A percentile compares a stretch with the other conserved stretches of the same genome.
Evolutionary conservation across 2,113 vertebrate species (phyloP).

Genomic region (Sclerurus mexicanus): DNA sequence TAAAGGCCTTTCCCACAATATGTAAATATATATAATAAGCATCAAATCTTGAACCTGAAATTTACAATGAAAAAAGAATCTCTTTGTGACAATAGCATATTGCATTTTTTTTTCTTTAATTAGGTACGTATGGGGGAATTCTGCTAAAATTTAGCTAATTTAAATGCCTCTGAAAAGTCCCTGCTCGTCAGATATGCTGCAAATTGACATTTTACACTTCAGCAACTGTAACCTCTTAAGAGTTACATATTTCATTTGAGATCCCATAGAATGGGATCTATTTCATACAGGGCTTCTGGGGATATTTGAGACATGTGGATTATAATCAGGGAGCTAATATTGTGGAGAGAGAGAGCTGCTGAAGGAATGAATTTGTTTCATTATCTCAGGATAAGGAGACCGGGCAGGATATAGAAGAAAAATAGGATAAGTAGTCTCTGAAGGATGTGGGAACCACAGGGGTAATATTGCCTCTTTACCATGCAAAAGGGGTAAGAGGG

Average conservation of each 20-base stretch:
- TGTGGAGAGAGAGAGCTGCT: not conserved
- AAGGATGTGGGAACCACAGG: not conserved
- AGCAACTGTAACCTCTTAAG: not conserved
- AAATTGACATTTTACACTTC: not conserved
- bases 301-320: not conserved
- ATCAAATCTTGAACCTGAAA: not conserved
- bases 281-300: not conserved
- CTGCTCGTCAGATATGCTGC: not conserved
- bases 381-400: not conserved
- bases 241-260: not conserved
- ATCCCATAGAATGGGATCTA: not conserved
- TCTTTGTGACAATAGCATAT: not conserved
- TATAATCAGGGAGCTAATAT: not conserved
- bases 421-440: not conserved
- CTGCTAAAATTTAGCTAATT: not conserved
- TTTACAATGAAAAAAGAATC: not conserved
- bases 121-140: not conserved
- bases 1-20: not conserved
- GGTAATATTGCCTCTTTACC: not conserved
- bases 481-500: not conserved
- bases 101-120: not conserved
- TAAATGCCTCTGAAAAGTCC: not conserved
- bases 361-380: not conserved
- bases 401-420: not conserved
- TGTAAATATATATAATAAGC: not conserved